Conservation (phyloP, 2,888 invertebrate genomes). For the Pristionchus arcanus region DNA sequence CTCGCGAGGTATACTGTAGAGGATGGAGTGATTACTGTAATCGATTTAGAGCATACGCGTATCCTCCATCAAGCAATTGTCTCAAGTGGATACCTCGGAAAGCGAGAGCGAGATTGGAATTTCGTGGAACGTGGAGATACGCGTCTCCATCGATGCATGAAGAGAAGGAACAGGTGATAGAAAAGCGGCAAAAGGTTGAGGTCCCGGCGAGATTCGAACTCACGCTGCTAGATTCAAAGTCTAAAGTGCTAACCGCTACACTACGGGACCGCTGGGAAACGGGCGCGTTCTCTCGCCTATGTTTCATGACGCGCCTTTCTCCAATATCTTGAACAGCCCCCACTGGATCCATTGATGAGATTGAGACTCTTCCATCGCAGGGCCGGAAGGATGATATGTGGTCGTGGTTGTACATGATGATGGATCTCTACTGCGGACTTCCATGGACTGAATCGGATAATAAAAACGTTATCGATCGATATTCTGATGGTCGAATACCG, state of each 20-base stretch:
- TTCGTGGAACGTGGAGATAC: constrained; percentile 49
- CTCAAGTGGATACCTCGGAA: constrained; percentile 40
- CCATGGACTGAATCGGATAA: constrained; percentile 63
- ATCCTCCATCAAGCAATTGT: neutral
- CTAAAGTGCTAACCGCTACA: constrained; percentile 54
- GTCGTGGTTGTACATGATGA: constrained; percentile 65
- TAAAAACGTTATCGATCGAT: neutral
- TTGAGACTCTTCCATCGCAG: neutral
- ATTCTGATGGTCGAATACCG: neutral
- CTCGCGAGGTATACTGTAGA: constrained; percentile 48
- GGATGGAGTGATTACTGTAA: neutral
- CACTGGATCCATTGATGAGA: neutral
- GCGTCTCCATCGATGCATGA: constrained; percentile 52
- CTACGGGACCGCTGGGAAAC: constrained; percentile 20
- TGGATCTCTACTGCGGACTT: constrained; percentile 83
- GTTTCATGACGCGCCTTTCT: neutral
- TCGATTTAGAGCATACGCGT: constrained; percentile 48
- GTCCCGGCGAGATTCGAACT: constrained; percentile 55
- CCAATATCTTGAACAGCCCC: neutral
- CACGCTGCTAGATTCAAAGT: constrained; percentile 55
- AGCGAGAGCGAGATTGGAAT: constrained; percentile 49
- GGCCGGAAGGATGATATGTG: constrained; percentile 59
- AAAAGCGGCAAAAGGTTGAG: neutral
- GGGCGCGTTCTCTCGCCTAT: neutral
- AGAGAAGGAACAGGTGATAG: constrained; percentile 48